Conservation (phyloP, 2,113 vertebrate species). For the Saccopteryx leptura region DNA sequence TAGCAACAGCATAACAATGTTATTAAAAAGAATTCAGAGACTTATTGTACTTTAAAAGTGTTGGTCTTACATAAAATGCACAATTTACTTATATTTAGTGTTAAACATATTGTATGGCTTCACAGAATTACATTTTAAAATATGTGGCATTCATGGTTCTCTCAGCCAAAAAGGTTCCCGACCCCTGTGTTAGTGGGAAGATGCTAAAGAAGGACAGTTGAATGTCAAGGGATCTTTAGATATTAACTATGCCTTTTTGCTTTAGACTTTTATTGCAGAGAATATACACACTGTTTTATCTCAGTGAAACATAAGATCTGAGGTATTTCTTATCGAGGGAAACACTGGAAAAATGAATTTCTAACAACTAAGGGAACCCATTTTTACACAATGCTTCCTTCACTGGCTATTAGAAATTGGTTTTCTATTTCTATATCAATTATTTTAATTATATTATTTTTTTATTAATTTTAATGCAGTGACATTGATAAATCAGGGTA, state of each 20-base stretch:
- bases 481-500: no score
- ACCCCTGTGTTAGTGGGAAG: no score
- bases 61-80: no score
- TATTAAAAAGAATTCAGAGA: no score
- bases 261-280: neutral
- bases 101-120: no score
- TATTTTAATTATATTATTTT: neutral
- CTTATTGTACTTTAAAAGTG: no score
- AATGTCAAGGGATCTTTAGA: neutral
- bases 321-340: neutral
- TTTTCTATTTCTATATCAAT: neutral
- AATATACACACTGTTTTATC: neutral
- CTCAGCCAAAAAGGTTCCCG: no score
- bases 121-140: no score
- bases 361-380: neutral
- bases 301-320: neutral
- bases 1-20: no score
- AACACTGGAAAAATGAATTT: neutral
- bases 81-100: no score
- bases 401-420: neutral
- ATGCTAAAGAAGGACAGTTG: slow-evolving; percentile 7
- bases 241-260: neutral
- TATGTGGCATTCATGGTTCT: no score
- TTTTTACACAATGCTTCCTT: neutral
- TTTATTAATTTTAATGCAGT: no score